phyloP scores from a whole-genome alignment of 2,888 invertebrate genomes.

The Lycocerus yunnanus region DNA sequence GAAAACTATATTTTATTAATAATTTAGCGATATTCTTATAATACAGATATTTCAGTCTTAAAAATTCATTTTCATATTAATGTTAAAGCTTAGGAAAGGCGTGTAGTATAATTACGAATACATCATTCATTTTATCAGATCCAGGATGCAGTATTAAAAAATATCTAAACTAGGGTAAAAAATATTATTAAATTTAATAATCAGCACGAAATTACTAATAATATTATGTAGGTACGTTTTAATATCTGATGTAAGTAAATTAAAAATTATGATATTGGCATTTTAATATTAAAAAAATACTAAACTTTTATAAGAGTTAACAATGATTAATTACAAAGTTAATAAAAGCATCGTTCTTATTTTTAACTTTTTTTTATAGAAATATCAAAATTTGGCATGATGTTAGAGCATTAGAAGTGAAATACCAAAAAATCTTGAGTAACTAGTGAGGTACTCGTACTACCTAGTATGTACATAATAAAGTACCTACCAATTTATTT shows the following conservation, averaged over 20 bases:
- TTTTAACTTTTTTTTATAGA: background rate
- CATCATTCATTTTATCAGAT: constrained; percentile 28
- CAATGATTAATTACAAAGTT: background rate
- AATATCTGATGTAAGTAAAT: background rate
- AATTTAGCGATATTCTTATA: background rate
- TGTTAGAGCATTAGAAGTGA: background rate
- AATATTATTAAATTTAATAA: background rate
- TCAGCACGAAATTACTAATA: background rate
- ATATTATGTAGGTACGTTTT: background rate
- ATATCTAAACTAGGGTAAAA: background rate
- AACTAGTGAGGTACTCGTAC: no score
- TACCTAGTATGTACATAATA: no score
- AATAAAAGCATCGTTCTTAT: background rate
- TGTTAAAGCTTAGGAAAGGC: constrained; percentile 39
- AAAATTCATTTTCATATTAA: constrained; percentile 23
- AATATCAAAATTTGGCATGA: background rate
- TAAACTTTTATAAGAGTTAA: background rate
- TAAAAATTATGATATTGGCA: background rate
- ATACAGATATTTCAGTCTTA: constrained; percentile 34
- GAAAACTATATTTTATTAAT: background rate
- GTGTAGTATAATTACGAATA: constrained; percentile 27
- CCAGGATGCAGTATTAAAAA: constrained; percentile 29
- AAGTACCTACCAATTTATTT: no score
- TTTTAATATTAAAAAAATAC: background rate
- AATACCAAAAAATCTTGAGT: background rate